Conservation (phyloP, 2,113 vertebrate genomes). For the Archilochus colubris region DNA sequence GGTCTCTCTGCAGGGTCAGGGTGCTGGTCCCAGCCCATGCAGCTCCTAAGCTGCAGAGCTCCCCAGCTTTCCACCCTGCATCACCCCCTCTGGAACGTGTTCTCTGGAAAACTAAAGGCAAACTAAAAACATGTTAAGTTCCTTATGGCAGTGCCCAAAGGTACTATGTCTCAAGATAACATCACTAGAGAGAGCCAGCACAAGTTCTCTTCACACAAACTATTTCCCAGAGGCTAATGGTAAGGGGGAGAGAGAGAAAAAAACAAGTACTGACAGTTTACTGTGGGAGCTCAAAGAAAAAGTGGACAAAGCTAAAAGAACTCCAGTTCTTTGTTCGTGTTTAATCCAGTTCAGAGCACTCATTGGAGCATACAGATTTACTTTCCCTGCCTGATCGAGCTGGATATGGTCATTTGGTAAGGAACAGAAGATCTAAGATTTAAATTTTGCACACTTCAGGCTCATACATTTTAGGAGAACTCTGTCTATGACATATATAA, state of each 20-base stretch:
- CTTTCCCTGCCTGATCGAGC: not conserved
- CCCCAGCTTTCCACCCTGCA: not conserved
- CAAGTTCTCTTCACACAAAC: constrained; percentile 1
- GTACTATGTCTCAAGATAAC: constrained; percentile 27
- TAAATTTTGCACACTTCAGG: not conserved
- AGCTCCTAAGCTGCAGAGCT: not conserved
- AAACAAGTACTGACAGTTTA: constrained; percentile 60
- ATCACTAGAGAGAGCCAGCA: not conserved
- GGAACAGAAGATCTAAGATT: not conserved
- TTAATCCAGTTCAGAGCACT: constrained; percentile 46
- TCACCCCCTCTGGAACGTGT: not conserved
- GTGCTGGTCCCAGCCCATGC: not conserved
- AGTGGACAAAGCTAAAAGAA: constrained; percentile 59
- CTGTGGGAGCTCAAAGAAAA: constrained; percentile 42
- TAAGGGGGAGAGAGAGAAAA: not conserved
- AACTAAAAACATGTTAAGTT: not conserved
- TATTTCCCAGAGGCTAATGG: constrained; percentile 66
- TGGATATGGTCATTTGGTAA: not conserved
- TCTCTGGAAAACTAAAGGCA: not conserved
- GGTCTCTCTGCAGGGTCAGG: fast-evolving
- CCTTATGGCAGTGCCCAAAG: constrained; percentile 12
- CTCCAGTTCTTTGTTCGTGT: constrained; percentile 34
- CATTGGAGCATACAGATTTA: constrained; percentile 26
- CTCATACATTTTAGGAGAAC: not conserved
- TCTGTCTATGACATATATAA: not conserved